phyloP scores from a whole-genome alignment of 2,113 vertebrate genomes.

The Mandrillus leucophaeus region DNA sequence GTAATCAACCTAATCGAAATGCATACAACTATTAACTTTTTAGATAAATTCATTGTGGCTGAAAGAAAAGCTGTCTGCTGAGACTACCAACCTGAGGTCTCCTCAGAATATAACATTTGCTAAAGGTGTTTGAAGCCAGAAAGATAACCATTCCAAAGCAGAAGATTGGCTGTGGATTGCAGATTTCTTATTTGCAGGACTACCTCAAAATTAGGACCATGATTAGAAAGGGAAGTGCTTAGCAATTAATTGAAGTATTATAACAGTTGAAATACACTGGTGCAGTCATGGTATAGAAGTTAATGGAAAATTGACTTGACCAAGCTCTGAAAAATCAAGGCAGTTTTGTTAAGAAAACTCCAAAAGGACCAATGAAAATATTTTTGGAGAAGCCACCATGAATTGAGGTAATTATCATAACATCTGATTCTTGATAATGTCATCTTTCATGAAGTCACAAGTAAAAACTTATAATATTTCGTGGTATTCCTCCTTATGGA shows the following conservation, averaged over 20 bases:
- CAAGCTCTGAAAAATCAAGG: neutral
- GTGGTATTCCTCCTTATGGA: neutral
- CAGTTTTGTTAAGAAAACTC: neutral
- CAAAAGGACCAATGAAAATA: neutral
- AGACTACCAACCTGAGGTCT: neutral
- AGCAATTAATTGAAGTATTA: neutral
- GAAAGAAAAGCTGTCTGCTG: neutral
- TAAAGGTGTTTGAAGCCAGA: neutral
- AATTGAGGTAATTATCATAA: neutral
- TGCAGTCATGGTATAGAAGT: neutral
- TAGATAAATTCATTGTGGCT: neutral
- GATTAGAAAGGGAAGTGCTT: neutral
- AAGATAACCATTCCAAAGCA: neutral
- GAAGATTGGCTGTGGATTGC: neutral
- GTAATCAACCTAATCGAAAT: neutral
- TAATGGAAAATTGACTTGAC: neutral
- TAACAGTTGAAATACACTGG: neutral
- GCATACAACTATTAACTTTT: neutral
- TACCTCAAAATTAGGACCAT: neutral
- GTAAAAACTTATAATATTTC: neutral
- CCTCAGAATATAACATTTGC: neutral
- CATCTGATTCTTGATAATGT: neutral
- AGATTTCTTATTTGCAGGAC: neutral
- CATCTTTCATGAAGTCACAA: neutral
- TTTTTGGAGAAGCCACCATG: neutral